A percentile compares a stretch with the other conserved stretches of the same genome.
phyloP scores from a whole-genome alignment of 2,797 vertebrate species.

The Alfaro cultratus region DNA sequence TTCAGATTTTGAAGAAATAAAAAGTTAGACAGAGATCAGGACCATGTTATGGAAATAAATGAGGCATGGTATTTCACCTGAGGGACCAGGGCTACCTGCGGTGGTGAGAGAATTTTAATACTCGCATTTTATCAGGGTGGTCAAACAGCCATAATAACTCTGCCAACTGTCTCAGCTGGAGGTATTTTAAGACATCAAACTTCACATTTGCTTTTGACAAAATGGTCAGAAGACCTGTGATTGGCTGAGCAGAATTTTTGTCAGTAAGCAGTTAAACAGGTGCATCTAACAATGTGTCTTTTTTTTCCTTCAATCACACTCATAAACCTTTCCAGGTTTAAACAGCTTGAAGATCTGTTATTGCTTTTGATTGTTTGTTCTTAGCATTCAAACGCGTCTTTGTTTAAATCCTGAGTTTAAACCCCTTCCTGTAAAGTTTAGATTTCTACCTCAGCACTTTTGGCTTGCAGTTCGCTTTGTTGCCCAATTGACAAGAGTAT shows the following conservation, averaged over 20 bases:
- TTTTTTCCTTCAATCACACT: neutral
- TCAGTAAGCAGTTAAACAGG: neutral
- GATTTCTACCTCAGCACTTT: neutral
- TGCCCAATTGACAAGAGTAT: neutral
- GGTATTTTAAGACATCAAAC: neutral
- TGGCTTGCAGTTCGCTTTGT: neutral
- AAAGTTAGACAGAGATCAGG: neutral
- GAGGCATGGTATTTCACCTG: conserved; percentile 25
- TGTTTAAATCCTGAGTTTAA: conserved; percentile 47
- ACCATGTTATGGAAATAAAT: conserved; percentile 1
- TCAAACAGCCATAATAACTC: conserved; percentile 10
- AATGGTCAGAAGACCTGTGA: neutral
- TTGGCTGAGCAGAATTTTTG: neutral
- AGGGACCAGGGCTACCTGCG: conserved; percentile 41
- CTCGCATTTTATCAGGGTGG: conserved; percentile 47
- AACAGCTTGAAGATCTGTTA: neutral
- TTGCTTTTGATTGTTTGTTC: neutral
- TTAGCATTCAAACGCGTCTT: neutral
- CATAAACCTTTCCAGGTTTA: neutral
- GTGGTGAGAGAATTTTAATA: conserved; percentile 55
- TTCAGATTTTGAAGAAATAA: neutral
- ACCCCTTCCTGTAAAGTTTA: conserved; percentile 27
- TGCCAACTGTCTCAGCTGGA: neutral
- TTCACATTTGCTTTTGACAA: neutral
- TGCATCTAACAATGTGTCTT: neutral